Evolutionary conservation across 1,140 invertebrate genomes (phyloP), one percentile per base, ranked within the genome.

Genomic region (Camponotus floridanus): DNA sequence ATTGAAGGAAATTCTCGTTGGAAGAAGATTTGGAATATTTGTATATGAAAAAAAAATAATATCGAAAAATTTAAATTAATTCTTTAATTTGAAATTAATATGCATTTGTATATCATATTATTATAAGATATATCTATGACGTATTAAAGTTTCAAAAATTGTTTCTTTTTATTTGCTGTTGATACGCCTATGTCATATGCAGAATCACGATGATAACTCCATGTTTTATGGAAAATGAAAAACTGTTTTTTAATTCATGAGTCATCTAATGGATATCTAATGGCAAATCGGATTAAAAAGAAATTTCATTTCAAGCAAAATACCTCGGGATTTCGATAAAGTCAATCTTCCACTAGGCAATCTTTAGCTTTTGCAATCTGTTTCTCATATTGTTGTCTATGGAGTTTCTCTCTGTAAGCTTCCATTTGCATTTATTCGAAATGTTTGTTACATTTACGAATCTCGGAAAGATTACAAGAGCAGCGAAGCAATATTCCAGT

Each of bases 241-340:
- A 65, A 36, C 18, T 15, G 33, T 55, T 33, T 2, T 70, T 48
- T 21, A n/a, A 21, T 8, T 5, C 1, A 13, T 4, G 48, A 51
- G 13, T 18, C 15, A 15, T 51, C 33, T 70, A 80, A 70, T 70
- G 78, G 65, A 45, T 57, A 70, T 80, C 21, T 70, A 71, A 70
- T 57, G 21, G 45, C 39, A 68, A 80, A 57, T 80, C 64, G 59
- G 70, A 70, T 80, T 65, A 70, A 57, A 39, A 80, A 26, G 21
- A 36, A 80, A 80, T 70, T 70, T 80, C 9, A 33, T 55, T 6
- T 36, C 36, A 11, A 13, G 48, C 48, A 80, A 80, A 26, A 57
- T 80, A 42, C 48, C 6, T 55, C n/a, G n/a, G 15, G 36, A 15
- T 70, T 70, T 13, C 78, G n/a, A 57, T 13, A 6, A 13, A 11